phyloP scores from a whole-genome alignment of 2,797 vertebrate genomes.

The Parambassis ranga region DNA sequence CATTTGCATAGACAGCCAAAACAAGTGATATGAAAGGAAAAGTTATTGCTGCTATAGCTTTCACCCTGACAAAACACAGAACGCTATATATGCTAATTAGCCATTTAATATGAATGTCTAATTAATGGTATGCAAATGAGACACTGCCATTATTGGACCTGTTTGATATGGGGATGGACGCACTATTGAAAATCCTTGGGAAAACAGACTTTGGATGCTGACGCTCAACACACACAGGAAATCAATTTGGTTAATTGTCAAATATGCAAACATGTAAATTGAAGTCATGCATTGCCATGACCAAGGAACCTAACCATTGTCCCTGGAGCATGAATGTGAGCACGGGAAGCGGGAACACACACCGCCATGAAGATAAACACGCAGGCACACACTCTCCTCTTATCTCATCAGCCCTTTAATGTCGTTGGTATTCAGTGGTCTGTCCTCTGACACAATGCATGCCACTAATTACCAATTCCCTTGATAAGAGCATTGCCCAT shows the following conservation, averaged over 20 bases:
- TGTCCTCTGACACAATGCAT: slow-evolving; percentile 74
- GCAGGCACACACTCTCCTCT: slow-evolving; percentile 49
- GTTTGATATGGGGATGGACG: slow-evolving; percentile 74
- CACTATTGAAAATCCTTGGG: slow-evolving; percentile 65
- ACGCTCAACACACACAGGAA: slow-evolving; percentile 58
- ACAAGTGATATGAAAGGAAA: slow-evolving; percentile 69
- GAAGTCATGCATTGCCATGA: slow-evolving; percentile 52
- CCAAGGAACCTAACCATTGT: slow-evolving; percentile 49
- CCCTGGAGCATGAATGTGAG: slow-evolving; percentile 48
- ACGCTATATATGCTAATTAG: slow-evolving; percentile 79
- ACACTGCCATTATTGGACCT: slow-evolving; percentile 70
- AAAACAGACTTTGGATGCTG: slow-evolving; percentile 60
- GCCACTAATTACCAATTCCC: slow-evolving; percentile 75
- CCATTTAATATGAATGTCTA: slow-evolving; percentile 76
- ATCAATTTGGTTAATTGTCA: slow-evolving; percentile 84
- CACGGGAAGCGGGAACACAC: slow-evolving; percentile 19
- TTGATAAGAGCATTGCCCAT: slow-evolving; percentile 64
- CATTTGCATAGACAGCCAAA: slow-evolving; percentile 73
- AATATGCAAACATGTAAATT: slow-evolving; percentile 82
- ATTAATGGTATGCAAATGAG: slow-evolving; percentile 84
- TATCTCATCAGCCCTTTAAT: slow-evolving; percentile 77
- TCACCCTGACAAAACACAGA: slow-evolving; percentile 69
- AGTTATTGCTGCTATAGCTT: slow-evolving; percentile 71
- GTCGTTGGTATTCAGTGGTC: slow-evolving; percentile 66
- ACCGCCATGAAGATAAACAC: slow-evolving; percentile 20